Conservation (phyloP, 2,113 vertebrate species). For the Pholis gunnellus region DNA sequence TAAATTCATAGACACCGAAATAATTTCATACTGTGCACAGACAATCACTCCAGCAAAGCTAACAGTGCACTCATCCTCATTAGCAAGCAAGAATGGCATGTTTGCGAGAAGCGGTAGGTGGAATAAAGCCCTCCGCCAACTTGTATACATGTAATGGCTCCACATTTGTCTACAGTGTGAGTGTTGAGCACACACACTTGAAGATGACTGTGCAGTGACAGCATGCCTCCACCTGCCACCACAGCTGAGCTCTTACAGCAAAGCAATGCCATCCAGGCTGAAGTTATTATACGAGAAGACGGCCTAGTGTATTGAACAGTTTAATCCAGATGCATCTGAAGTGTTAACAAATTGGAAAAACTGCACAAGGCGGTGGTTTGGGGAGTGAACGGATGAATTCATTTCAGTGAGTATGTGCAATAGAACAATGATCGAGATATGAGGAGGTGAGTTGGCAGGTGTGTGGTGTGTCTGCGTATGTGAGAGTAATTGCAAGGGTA, state of each 20-base stretch:
- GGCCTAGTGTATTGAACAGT: conserved; percentile 39
- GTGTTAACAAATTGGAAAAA: conserved; percentile 56
- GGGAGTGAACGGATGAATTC: conserved; percentile 21
- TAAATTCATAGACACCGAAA: neutral
- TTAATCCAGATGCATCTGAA: conserved; percentile 59
- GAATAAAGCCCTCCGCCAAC: conserved; percentile 25
- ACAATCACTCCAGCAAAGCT: conserved; percentile 1
- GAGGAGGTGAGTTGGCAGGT: conserved; percentile 29
- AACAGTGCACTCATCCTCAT: conserved; percentile 30
- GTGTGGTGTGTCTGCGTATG: conserved; percentile 9
- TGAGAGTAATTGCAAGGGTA: conserved; percentile 14
- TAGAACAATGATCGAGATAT: conserved; percentile 13
- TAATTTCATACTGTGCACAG: conserved; percentile 11
- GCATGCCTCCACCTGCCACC: conserved; percentile 59
- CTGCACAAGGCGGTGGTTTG: conserved; percentile 13
- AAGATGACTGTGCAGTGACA: conserved; percentile 47
- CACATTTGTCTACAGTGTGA: conserved; percentile 39
- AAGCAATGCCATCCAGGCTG: conserved; percentile 42
- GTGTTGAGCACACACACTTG: conserved; percentile 25
- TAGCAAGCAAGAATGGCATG: conserved; percentile 22
- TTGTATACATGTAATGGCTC: conserved; percentile 33
- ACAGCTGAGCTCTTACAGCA: conserved; percentile 51
- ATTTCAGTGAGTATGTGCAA: neutral
- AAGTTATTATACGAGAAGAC: conserved; percentile 28
- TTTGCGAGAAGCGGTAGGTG: conserved; percentile 25